Evolutionary conservation across 2,888 invertebrate genomes (phyloP), one percentile per base, ranked within the genome.

Genomic region (Thymelicus sylvestris): DNA sequence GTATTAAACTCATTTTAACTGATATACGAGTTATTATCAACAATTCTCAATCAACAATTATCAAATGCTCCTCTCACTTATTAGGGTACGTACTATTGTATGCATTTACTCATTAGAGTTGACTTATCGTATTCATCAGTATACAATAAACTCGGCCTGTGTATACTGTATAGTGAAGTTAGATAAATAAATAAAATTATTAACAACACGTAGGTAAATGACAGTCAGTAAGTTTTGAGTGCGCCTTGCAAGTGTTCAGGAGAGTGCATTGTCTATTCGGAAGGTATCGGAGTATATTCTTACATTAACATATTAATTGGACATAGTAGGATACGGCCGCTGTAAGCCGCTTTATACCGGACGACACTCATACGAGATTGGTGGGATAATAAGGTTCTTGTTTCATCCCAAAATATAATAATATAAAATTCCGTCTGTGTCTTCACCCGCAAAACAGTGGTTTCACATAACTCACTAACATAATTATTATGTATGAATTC

Each of bases 271-370:
- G 83, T 84, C 83, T 82, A 82, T 84, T 81, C 79, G 83, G 80
- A 24, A 41, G 13, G 6, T 52, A 47, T 47, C 85, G 83, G 83
- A 84, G 86, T 88, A 77, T 75, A 79, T 78, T 78, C 80, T 80
- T 79, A 80, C 80, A 93, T 94, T 93, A 88, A 85, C 94, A 94
- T 94, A 93, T 92, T 94, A 94, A 94, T 94, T 89, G 93, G 87
- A 77, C 74, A 71, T 76, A 70, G 75, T 74, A 75, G 78, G 76
- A 74, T 77, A 71, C 74, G 75, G 77, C 74, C 76, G 76, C 77
- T 79, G 76, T 81, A 89, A 90, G 86, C 90, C 86, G 90, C 84
- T 89, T 90, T 87, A 74, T 75, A 71, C 72, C 44, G 67, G 72
- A 68, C 59, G 52, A 70, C 39, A 69, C 69, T 64, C 57, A n/a